Percentiles rank a stretch among this genome's conserved stretches.
Evolutionary conservation across 1,140 invertebrate species (phyloP).

Genomic region (Papilio machaon): DNA sequence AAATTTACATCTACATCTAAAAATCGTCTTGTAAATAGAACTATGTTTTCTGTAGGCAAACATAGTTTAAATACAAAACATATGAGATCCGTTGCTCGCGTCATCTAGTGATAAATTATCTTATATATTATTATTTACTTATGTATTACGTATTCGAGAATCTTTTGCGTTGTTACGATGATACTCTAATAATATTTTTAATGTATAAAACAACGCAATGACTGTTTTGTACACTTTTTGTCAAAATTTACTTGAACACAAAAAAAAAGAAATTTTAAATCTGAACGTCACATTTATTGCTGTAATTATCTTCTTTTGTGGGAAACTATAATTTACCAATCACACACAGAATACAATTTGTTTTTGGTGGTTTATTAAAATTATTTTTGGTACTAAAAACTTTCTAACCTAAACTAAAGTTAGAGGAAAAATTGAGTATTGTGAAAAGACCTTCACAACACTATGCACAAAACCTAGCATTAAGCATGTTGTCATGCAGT

Average conservation of each 20-base stretch:
- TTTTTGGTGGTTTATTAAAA: no score
- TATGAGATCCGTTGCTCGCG: not conserved
- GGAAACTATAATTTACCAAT: no score
- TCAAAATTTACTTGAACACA: no score
- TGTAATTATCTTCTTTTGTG: no score
- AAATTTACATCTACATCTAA: not conserved
- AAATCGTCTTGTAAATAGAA: not conserved
- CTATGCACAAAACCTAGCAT: not conserved
- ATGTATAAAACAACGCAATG: no score
- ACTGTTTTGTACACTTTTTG: no score
- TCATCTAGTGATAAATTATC: not conserved
- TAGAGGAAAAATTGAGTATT: not conserved
- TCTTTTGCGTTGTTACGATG: not conserved
- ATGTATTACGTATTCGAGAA: not conserved
- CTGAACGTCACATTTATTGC: no score
- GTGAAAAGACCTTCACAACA: not conserved
- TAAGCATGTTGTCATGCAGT: constrained; percentile 18
- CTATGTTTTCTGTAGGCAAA: not conserved
- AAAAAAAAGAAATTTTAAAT: no score
- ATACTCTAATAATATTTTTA: not conserved
- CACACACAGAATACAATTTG: no score
- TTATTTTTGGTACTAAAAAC: no score
- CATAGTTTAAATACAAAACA: not conserved
- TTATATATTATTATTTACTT: not conserved
- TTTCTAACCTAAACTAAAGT: no score